Conservation (phyloP, 2,888 invertebrate genomes). For the Lumbricus terrestris region DNA sequence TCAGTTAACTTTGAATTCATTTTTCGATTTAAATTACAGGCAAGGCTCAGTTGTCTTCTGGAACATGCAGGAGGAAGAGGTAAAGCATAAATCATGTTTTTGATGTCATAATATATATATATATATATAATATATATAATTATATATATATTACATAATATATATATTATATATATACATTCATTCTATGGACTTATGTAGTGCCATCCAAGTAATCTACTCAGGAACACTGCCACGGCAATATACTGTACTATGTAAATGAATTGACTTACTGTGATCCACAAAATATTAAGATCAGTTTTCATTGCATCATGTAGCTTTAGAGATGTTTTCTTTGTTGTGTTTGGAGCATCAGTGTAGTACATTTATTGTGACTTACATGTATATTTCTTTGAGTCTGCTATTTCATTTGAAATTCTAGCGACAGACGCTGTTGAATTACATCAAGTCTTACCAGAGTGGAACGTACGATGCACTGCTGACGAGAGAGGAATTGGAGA, state of each 20-base stretch:
- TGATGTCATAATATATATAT: neutral
- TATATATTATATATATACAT: too few species aligned
- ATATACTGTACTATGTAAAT: too few species aligned
- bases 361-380: neutral
- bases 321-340: too few species aligned
- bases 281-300: neutral
- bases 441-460: slow-evolving; percentile 31
- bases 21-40: slow-evolving; percentile 61
- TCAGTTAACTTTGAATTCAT: neutral
- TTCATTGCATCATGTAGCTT: too few species aligned
- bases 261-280: too few species aligned
- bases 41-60: slow-evolving; percentile 83
- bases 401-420: slow-evolving; percentile 6
- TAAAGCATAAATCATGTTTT: slow-evolving; percentile 28
- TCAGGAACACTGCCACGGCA: too few species aligned
- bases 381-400: neutral
- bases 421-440: slow-evolving; percentile 44
- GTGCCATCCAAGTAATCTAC: too few species aligned
- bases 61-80: slow-evolving; percentile 54
- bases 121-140: neutral
- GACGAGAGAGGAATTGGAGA: slow-evolving; percentile 76
- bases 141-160: neutral
- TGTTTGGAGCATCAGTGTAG: neutral
- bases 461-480: slow-evolving; percentile 68
- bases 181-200: too few species aligned